Conservation (phyloP, 1,140 invertebrate species). For the Drosophila tani region DNA sequence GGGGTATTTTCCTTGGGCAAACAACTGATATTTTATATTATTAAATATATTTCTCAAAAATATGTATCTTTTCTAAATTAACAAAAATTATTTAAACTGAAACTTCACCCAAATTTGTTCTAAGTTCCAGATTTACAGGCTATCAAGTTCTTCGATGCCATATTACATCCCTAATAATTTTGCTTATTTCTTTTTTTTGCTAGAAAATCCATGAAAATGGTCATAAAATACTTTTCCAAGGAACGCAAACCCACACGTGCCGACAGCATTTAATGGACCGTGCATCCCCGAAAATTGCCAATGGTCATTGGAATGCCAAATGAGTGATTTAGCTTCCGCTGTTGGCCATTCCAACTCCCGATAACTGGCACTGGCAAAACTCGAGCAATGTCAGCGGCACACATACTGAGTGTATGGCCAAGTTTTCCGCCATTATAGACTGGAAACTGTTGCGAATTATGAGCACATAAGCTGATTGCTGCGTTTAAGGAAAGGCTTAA, state of each 20-base stretch:
- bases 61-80: too few relatives aligned
- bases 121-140: not conserved
- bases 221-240: constrained; percentile 26
- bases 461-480: constrained; percentile 51
- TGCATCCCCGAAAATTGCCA: constrained; percentile 28
- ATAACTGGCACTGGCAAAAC: constrained; percentile 10
- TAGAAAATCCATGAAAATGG: constrained; percentile 21
- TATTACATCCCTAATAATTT: not conserved
- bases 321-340: constrained; percentile 17
- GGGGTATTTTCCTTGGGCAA: not conserved
- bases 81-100: not conserved
- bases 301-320: constrained; percentile 40
- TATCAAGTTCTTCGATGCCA: not conserved
- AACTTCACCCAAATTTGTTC: not conserved
- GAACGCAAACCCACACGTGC: constrained; percentile 22
- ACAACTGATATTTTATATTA: not conserved
- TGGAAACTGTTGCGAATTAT: constrained; percentile 20
- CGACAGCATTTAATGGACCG: constrained; percentile 23
- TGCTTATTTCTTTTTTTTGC: not conserved
- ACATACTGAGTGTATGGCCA: not conserved
- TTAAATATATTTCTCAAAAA: too few relatives aligned
- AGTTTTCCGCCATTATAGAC: not conserved
- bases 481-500: constrained; percentile 51
- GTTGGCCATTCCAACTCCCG: constrained; percentile 7
- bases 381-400: constrained; percentile 10